Evolutionary conservation across 2,888 invertebrate genomes (phyloP).

Genomic region (Glaucopsyche alexis): DNA sequence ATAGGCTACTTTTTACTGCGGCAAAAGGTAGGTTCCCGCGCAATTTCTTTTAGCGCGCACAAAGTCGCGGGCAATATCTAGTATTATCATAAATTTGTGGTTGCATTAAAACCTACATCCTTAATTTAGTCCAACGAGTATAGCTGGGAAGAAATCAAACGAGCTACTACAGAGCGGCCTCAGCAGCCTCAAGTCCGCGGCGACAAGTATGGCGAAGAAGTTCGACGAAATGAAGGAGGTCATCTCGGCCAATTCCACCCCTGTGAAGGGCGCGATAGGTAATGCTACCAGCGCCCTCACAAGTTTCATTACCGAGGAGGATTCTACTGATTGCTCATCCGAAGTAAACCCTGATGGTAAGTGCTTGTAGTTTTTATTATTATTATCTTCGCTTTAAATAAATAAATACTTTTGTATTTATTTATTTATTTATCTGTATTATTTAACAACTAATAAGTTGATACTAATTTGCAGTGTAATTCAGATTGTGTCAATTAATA

Average conservation of each 20-base stretch:
- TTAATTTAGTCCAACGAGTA: slow-evolving; percentile 84
- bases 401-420: no score
- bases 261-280: slow-evolving; percentile 84
- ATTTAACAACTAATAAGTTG: no score
- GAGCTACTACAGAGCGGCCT: slow-evolving; percentile 92
- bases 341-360: slow-evolving; percentile 75
- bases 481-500: no score
- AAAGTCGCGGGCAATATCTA: no score
- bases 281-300: slow-evolving; percentile 68
- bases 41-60: no score
- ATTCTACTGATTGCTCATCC: slow-evolving; percentile 68
- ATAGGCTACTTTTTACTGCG: no score
- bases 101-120: not conserved
- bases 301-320: slow-evolving; percentile 65
- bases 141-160: slow-evolving; percentile 93
- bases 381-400: no score
- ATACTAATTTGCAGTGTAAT: no score
- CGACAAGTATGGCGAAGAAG: slow-evolving; percentile 91
- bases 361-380: slow-evolving; percentile 32
- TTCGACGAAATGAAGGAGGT: slow-evolving; percentile 95
- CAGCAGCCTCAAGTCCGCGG: slow-evolving; percentile 92
- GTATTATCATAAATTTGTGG: no score
- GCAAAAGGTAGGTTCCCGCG: no score
- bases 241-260: slow-evolving; percentile 92
- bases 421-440: no score